Conservation (phyloP, 1,140 invertebrate species). For the Drosophila navojoa region DNA sequence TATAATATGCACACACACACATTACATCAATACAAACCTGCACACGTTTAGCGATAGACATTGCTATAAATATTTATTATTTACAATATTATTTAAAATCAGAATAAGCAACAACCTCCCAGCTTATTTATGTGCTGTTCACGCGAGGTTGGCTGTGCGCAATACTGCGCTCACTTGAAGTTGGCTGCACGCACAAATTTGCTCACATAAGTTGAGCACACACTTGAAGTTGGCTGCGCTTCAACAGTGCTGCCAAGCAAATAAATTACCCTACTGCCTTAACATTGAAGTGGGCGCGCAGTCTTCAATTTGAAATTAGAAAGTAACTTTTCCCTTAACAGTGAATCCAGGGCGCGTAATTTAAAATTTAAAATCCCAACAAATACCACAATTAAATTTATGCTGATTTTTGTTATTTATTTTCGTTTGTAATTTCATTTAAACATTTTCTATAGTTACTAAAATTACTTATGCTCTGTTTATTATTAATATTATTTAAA, state of each 20-base stretch:
- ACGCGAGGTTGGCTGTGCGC: slow-evolving; percentile 11
- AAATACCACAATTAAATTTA: background rate
- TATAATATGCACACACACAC: background rate
- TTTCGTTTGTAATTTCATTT: slow-evolving; percentile 83
- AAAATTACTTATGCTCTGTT: slow-evolving; percentile 83
- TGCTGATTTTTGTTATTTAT: slow-evolving; percentile 69
- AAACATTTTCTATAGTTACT: slow-evolving; percentile 84
- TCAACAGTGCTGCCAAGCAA: background rate
- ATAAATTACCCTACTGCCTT: too few relatives aligned
- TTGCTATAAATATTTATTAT: slow-evolving; percentile 45
- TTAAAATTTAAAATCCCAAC: background rate
- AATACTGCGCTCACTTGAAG: background rate
- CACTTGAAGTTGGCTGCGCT: slow-evolving; percentile 26
- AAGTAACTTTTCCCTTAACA: background rate
- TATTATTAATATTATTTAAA: slow-evolving; percentile 82
- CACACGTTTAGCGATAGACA: slow-evolving; percentile 83
- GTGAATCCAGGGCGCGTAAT: background rate
- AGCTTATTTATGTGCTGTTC: slow-evolving; percentile 22
- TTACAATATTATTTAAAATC: slow-evolving; percentile 18
- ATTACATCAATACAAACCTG: slow-evolving; percentile 64
- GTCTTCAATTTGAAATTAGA: too few relatives aligned
- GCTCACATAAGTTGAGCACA: background rate
- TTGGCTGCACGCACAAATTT: slow-evolving; percentile 11
- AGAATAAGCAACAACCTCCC: background rate
- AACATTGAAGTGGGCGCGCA: background rate